phyloP scores from a whole-genome alignment of 2,888 invertebrate species.

The Quadroppia sp. region DNA sequence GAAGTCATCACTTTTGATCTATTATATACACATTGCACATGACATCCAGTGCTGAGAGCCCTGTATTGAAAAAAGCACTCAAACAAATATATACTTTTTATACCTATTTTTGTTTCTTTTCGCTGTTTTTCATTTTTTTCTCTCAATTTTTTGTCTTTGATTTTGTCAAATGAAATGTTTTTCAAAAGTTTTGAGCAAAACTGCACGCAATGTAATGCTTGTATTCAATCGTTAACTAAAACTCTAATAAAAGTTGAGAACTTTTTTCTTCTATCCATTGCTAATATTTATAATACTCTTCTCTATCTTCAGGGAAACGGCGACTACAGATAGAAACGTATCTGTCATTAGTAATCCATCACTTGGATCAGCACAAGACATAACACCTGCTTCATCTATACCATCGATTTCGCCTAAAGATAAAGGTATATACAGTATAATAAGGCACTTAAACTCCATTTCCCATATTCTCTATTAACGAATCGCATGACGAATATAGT shows the following conservation, averaged over 20 bases:
- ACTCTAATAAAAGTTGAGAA: not conserved
- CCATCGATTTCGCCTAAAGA: constrained; percentile 30
- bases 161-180: not conserved
- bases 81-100: not conserved
- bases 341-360: constrained; percentile 28
- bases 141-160: not conserved
- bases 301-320: not conserved
- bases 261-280: not conserved
- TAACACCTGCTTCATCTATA: constrained; percentile 30
- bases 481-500: not conserved
- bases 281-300: not conserved
- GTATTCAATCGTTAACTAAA: not conserved
- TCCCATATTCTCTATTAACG: not conserved
- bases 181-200: not conserved
- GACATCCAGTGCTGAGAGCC: constrained; percentile 8
- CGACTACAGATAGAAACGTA: constrained; percentile 6
- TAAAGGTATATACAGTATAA: not conserved
- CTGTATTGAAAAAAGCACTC: too few species aligned
- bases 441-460: not conserved
- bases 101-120: not conserved
- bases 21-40: constrained; percentile 16
- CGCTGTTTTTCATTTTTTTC: not conserved
- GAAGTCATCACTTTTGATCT: constrained; percentile 27
- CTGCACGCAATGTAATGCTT: constrained; percentile 6
- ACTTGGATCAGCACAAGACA: constrained; percentile 29